phyloP scores from a whole-genome alignment of 2,113 vertebrate species.

The Ornithorhynchus anatinus region DNA sequence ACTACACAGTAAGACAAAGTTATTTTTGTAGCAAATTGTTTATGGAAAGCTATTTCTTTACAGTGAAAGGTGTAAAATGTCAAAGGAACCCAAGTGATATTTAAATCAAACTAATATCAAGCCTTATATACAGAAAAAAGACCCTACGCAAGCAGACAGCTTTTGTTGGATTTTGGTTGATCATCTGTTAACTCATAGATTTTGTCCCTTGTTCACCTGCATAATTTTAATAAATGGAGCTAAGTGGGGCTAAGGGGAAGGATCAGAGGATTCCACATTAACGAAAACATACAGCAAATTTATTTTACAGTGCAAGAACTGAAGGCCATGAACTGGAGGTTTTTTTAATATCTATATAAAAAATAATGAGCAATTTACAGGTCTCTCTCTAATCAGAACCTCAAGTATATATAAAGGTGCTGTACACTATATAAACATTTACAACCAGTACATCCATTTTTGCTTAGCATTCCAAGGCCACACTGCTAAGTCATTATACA shows the following conservation, averaged over 20 bases:
- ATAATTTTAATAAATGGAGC: too few species aligned
- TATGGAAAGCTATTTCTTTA: constrained; percentile 47
- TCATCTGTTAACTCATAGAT: too few species aligned
- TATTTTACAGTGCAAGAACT: constrained; percentile 80
- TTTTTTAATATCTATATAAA: constrained; percentile 94
- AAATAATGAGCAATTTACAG: constrained; percentile 99
- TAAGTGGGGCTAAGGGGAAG: rapidly evolving
- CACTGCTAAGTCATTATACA: constrained; percentile 67
- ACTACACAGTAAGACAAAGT: not conserved
- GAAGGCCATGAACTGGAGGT: constrained; percentile 72
- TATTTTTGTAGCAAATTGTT: constrained; percentile 10
- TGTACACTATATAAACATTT: constrained; percentile 99
- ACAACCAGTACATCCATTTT: constrained; percentile 86
- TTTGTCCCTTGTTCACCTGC: not conserved
- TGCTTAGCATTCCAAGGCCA: constrained; percentile 90
- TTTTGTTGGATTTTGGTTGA: not conserved
- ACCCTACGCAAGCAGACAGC: constrained; percentile 5
- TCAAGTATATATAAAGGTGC: constrained; percentile 93
- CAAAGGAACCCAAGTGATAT: constrained; percentile 14
- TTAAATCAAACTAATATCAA: constrained; percentile 2
- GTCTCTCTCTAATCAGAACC: constrained; percentile 86
- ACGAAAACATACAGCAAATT: not conserved
- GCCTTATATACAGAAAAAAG: constrained; percentile 26
- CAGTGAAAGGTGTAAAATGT: constrained; percentile 24
- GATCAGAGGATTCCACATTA: not conserved